Evolutionary conservation across 2,888 invertebrate species (phyloP), one percentile per base, ranked within the genome.

Genomic region (Nasonovia ribisnigri): DNA sequence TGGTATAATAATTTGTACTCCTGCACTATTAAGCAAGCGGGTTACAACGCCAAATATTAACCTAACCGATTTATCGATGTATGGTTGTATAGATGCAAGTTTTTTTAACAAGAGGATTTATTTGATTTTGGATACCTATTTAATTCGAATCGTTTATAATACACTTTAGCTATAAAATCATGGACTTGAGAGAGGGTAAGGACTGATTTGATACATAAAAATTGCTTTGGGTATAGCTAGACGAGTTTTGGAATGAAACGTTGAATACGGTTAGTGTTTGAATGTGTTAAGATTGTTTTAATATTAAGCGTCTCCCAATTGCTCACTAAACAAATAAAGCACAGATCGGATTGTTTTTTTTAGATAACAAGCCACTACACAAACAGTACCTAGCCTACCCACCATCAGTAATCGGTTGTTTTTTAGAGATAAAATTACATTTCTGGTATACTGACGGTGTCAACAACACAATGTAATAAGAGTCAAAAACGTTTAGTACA

Each of bases 331-430:
- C 60, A 93, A 93, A 93, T 93, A 89, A 36, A 57, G 77, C 67
- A 57, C 16, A 93, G 89, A 93, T 93, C 93, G 93, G 89, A 93
- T 89, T 93, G 93, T 93, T 93, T 89, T 92, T 88, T 89, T 93
- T 93, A 93, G 93, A 93, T 93, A 93, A 93, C 84, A 16, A 54
- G 54, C 84, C 88, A 84, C 93, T 93, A 93, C 36, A 89, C 89
- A 89, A 93, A 93, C 93, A 93, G 46, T 57, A 57, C 26, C 57
- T 57, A 89, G 77, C 46, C 57, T 48, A 36, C 48, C 60, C 60
- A 5, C 60, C 86, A 46, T 46, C 3, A 43, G 36, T 86, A 86
- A 88, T 88, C 84, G 84, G 84, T 93, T 89, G 51, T 92, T 88
- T 84, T 86, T 48, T 48, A 42, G 13, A 93, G 89, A 89, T 89